Evolutionary conservation across 64 coral and sea anemone genomes (phyloP), one percentile per base, ranked within the genome.

Genomic region (Astreopora myriophthalma): DNA sequence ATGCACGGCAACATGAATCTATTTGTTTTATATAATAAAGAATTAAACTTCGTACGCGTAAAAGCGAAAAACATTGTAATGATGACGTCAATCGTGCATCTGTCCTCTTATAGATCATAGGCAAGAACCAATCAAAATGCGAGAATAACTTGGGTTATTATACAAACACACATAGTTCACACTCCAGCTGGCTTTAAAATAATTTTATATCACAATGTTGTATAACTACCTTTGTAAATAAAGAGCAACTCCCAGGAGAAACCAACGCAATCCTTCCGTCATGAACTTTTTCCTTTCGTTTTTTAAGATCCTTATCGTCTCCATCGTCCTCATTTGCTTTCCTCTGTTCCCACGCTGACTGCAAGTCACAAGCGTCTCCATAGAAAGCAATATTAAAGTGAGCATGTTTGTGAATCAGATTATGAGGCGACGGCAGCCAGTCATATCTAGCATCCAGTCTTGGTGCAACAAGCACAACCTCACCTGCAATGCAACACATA

Each of bases 391-490:
- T 19, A 23, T 79, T 76, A 5, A 93, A 89, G 6, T 30, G 88
- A 19, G 79, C 49, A 31, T 93, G 87, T 19, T 71, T 93, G 34
- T 86, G 79, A 42, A 88, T 78, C 34, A 96, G 30, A 70, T 64
- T 69, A 73, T 92, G 93, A 6, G 95, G 95, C 35, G 95, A 96
- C 37, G 91, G 95, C 14, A 96, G 86, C 95, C 95, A 96, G 76
- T 96, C 95, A 67, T 96, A 96, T 34, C 95, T 73, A 3, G 95
- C 95, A 93, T 96, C 95, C 39, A 96, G 71, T 58, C 95, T 87
- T 72, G 84, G 78, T 39, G 78, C 16, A 12, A 96, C 95, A 44
- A 73, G 31, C 3, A 96, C 42, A 3, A 96, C 32, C 31, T 93
- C 91, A 85, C 95, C 95, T 96, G 61, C 61, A 64, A 25, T 24